Conservation (phyloP, 2,797 vertebrate species). For the Fringilla coelebs region DNA sequence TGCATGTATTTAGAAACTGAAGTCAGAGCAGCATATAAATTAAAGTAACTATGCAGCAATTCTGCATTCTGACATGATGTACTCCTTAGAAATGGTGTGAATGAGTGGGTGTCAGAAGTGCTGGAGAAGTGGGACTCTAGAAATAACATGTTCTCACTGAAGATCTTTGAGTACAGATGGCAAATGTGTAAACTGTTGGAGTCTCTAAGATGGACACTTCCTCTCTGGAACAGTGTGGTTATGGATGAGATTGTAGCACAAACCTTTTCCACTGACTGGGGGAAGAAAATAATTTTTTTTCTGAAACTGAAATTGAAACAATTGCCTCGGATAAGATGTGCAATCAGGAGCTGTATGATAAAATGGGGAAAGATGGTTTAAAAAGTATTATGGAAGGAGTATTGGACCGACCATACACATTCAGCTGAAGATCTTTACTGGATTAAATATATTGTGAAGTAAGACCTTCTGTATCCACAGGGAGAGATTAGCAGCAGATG, state of each 20-base stretch:
- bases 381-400: neutral
- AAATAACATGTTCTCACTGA: conserved; percentile 45
- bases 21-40: neutral
- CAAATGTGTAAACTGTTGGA: conserved; percentile 10
- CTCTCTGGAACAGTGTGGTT: neutral
- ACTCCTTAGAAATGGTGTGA: conserved; percentile 24
- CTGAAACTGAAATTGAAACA: neutral
- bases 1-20: neutral
- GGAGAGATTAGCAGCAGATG: conserved; percentile 58
- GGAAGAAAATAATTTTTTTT: neutral
- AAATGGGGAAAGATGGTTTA: neutral
- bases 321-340: neutral
- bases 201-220: conserved; percentile 21
- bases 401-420: neutral
- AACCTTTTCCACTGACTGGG: neutral
- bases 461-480: neutral
- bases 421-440: neutral
- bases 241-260: neutral
- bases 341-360: neutral
- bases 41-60: conserved; percentile 5
- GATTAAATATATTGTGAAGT: conserved; percentile 14
- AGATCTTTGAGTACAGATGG: conserved; percentile 45
- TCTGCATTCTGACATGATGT: conserved; percentile 20
- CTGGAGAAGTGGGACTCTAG: conserved; percentile 33
- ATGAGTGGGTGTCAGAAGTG: conserved; percentile 45